Evolutionary conservation across 2,113 vertebrate genomes (phyloP).

Genomic region (Ancistrus triradiatus): DNA sequence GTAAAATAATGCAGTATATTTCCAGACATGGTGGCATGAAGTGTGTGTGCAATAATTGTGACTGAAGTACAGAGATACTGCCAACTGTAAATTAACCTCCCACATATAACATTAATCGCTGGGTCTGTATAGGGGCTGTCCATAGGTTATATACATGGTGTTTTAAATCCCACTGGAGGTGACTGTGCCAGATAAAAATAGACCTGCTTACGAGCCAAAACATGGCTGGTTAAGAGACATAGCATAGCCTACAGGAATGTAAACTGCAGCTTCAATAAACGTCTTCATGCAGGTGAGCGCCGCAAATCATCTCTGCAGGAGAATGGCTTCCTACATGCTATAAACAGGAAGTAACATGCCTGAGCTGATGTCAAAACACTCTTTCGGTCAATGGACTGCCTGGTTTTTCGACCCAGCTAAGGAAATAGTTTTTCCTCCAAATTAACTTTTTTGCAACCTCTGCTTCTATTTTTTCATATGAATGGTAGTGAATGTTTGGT

Average conservation of each 20-base stretch:
- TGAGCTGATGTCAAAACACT: conserved; percentile 8
- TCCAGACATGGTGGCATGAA: no score
- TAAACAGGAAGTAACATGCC: conserved; percentile 35
- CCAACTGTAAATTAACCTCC: no score
- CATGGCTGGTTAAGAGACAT: background rate
- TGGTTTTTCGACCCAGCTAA: conserved; percentile 4
- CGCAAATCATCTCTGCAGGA: conserved; percentile 17
- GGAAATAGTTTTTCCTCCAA: conserved; percentile 9
- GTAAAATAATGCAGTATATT: no score
- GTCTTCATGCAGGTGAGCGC: conserved; percentile 12
- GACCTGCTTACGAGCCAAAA: background rate
- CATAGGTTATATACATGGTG: no score
- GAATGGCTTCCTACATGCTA: conserved; percentile 7
- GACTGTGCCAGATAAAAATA: background rate
- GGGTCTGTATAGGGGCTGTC: no score
- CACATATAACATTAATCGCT: no score
- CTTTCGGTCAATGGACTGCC: background rate
- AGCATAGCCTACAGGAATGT: conserved; percentile 1
- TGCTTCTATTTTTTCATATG: background rate
- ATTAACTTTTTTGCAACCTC: background rate
- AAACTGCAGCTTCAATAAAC: background rate
- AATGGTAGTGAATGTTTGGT: conserved; percentile 1
- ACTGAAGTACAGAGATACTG: no score
- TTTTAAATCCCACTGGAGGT: no score
- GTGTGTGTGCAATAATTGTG: no score